Evolutionary conservation across 2,888 invertebrate genomes (phyloP).

Genomic region (Cataglyphis cursor): DNA sequence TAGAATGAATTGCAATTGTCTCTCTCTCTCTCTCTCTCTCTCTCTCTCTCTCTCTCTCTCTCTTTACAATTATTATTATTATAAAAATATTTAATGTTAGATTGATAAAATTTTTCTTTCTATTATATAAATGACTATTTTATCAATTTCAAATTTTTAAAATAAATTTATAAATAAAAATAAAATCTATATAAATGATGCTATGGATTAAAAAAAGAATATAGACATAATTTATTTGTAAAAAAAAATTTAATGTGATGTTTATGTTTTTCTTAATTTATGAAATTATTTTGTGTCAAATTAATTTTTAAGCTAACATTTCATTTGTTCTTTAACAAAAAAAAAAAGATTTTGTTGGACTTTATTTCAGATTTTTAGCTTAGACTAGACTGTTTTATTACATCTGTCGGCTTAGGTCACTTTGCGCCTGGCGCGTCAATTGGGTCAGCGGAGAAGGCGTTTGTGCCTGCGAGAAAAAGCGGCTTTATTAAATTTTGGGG

Average conservation of each 20-base stretch:
- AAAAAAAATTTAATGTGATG: background rate
- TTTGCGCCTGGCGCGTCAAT: conserved; percentile 33
- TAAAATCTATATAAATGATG: no score
- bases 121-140: background rate
- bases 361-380: conserved; percentile 26
- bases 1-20: background rate
- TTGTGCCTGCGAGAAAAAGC: conserved; percentile 40
- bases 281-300: background rate
- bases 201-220: no score
- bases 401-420: conserved; percentile 21
- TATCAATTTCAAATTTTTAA: background rate
- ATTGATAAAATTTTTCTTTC: background rate
- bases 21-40: no score
- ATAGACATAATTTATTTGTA: no score
- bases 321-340: background rate
- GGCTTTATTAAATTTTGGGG: conserved; percentile 55
- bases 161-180: no score
- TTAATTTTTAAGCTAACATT: background rate
- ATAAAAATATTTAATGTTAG: conserved; percentile 5
- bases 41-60: no score
- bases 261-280: background rate
- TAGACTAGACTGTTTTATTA: conserved; percentile 43
- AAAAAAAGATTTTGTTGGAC: conserved; percentile 2
- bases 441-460: conserved; percentile 43
- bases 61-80: background rate